Conservation (phyloP, 2,797 vertebrate genomes). For the Geotria australis region DNA sequence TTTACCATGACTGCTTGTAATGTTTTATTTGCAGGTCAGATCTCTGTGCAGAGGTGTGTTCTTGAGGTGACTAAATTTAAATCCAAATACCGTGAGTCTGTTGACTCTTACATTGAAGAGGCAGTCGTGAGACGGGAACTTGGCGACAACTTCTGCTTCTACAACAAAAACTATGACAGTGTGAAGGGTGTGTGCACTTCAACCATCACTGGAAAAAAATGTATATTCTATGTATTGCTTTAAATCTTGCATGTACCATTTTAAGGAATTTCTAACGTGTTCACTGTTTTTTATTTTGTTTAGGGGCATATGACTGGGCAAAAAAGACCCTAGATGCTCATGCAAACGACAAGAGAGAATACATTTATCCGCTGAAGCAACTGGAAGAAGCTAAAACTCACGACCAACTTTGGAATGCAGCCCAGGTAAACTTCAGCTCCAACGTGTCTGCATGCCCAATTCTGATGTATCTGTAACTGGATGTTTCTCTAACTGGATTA, state of each 20-base stretch:
- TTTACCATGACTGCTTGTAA: not conserved
- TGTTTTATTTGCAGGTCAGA: slow-evolving; percentile 14
- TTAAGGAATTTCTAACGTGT: too few relatives aligned
- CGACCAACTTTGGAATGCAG: slow-evolving; percentile 43
- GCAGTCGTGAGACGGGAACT: slow-evolving; percentile 47
- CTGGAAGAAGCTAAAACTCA: slow-evolving; percentile 31
- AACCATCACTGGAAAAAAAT: too few relatives aligned
- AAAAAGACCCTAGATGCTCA: slow-evolving; percentile 37
- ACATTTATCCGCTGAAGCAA: slow-evolving; percentile 22
- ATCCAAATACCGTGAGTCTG: slow-evolving; percentile 9
- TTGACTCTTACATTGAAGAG: slow-evolving; percentile 33
- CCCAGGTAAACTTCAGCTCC: slow-evolving; percentile 24
- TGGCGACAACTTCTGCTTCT: slow-evolving; percentile 66
- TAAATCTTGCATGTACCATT: too few relatives aligned
- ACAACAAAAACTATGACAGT: slow-evolving; percentile 45
- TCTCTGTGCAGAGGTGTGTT: slow-evolving; percentile 39
- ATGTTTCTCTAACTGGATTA: too few relatives aligned
- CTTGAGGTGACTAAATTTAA: slow-evolving; percentile 23
- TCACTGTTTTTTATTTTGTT: too few relatives aligned
- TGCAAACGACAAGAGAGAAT: slow-evolving; percentile 20
- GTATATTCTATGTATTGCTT: too few relatives aligned
- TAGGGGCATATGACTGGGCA: slow-evolving; percentile 33
- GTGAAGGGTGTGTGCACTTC: slow-evolving; percentile 17
- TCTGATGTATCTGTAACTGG: too few relatives aligned
- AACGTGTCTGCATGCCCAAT: too few relatives aligned